A percentile compares a stretch with the other conserved stretches of the same genome.
phyloP scores from a whole-genome alignment of 2,113 vertebrate species.

The Pachycephala philippinensis region DNA sequence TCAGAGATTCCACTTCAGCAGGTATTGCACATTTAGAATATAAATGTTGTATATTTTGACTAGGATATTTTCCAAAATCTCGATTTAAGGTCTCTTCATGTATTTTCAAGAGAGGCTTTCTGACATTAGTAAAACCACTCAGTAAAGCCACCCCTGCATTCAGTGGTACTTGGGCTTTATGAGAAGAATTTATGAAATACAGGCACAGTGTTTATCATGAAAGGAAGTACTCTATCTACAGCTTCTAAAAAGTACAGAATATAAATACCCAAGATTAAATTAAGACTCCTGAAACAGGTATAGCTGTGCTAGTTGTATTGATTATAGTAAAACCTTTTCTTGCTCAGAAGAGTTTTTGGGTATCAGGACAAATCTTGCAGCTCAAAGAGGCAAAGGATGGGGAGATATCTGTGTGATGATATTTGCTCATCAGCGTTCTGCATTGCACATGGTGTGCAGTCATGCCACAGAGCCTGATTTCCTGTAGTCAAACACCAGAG shows the following conservation, averaged over 20 bases:
- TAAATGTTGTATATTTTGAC: not conserved
- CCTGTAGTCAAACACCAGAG: not conserved
- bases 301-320: not conserved
- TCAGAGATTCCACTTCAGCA: conserved; percentile 92
- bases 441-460: not conserved
- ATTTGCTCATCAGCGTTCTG: not conserved
- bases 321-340: not conserved
- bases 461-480: not conserved
- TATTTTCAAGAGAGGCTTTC: not conserved
- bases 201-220: not conserved
- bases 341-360: not conserved
- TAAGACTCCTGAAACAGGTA: not conserved
- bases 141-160: not conserved
- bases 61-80: not conserved
- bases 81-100: not conserved
- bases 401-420: not conserved
- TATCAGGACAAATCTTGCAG: not conserved
- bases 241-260: not conserved
- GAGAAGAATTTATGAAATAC: not conserved
- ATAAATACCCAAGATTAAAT: not conserved
- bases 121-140: not conserved
- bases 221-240: not conserved
- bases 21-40: conserved; percentile 66
- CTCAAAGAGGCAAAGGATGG: not conserved
- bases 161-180: not conserved